A percentile compares a stretch with the other conserved stretches of the same genome.
phyloP scores from a whole-genome alignment of 2,113 vertebrate species.

The Clarias magur region DNA sequence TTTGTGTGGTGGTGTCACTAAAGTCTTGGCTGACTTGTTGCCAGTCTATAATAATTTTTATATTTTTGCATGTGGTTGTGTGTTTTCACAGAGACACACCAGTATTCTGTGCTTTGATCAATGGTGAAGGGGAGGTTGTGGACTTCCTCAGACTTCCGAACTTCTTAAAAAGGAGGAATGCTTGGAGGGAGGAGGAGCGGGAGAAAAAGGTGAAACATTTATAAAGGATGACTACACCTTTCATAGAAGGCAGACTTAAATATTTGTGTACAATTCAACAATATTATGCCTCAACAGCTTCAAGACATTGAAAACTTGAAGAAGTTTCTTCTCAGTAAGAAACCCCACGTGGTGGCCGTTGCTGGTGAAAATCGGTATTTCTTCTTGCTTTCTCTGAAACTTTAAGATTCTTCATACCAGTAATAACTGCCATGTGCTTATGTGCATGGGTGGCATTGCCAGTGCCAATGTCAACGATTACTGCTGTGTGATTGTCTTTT shows the following conservation, averaged over 20 bases:
- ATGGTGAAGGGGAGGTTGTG: slow-evolving; percentile 94
- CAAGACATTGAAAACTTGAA: slow-evolving; percentile 93
- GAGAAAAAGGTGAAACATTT: slow-evolving; percentile 85
- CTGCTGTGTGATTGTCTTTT: not conserved
- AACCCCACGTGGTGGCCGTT: slow-evolving; percentile 93
- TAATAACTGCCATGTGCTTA: not conserved
- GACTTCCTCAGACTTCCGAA: slow-evolving; percentile 93
- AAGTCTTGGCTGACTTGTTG: not conserved
- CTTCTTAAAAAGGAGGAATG: slow-evolving; percentile 94
- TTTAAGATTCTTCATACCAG: not conserved
- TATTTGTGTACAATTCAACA: not conserved
- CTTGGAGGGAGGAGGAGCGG: slow-evolving; percentile 92
- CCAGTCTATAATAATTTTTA: not conserved
- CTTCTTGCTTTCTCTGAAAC: not conserved
- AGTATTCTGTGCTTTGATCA: slow-evolving; percentile 92
- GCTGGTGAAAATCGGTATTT: slow-evolving; percentile 90
- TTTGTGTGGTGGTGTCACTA: not conserved
- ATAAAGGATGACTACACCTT: not conserved
- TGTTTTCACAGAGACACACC: slow-evolving; percentile 85
- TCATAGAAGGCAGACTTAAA: not conserved
- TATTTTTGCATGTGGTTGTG: not conserved
- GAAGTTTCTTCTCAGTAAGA: slow-evolving; percentile 92
- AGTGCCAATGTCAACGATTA: too few species aligned
- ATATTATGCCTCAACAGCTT: slow-evolving; percentile 70
- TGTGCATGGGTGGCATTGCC: not conserved